phyloP scores from a whole-genome alignment of 2,797 vertebrate species.

The Nyctibius grandis region DNA sequence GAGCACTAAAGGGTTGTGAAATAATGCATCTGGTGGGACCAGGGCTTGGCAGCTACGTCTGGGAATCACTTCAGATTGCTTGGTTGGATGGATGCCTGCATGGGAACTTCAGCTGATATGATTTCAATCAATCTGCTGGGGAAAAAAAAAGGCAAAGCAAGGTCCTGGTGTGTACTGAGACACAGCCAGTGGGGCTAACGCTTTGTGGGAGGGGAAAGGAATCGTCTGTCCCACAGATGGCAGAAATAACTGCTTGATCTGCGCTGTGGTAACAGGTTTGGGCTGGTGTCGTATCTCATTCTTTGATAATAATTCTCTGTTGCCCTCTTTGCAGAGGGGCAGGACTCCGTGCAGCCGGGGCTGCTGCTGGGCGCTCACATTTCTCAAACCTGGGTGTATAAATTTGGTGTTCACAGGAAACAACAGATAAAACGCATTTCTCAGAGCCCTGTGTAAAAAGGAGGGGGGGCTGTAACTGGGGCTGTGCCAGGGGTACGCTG shows the following conservation, averaged over 20 bases:
- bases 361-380: background rate
- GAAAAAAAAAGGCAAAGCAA: background rate
- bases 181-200: accelerated
- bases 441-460: background rate
- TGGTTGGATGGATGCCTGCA: background rate
- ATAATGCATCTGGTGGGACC: background rate
- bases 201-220: accelerated
- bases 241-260: background rate
- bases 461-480: background rate
- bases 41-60: background rate
- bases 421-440: background rate
- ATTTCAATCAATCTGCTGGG: background rate
- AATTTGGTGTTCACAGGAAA: background rate
- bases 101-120: background rate
- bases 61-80: background rate
- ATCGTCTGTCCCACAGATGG: background rate
- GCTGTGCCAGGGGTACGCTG: background rate
- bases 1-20: background rate
- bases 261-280: background rate
- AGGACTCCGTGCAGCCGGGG: background rate
- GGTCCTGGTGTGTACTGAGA: background rate
- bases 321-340: background rate
- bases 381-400: background rate
- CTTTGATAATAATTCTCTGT: background rate
- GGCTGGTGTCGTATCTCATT: background rate